Evolutionary conservation across 2,113 vertebrate species (phyloP), one percentile per base, ranked within the genome.

Genomic region (Zosterops japonicus): DNA sequence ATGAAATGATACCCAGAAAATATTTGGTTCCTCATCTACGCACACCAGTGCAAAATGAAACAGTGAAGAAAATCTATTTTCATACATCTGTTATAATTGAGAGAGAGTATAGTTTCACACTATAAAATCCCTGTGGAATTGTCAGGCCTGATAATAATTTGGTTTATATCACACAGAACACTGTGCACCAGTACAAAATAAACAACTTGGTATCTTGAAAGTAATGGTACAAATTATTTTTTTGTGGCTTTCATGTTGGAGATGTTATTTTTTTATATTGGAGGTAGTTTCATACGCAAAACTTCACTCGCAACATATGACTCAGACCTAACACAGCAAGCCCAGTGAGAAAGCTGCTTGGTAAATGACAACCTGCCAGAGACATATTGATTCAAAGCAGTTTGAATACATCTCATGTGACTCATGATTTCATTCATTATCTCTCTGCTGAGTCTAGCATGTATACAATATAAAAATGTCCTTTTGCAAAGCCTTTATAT

Each of bases 301-400:
- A 90, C n/a, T 92, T 97, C 88, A 94, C 93, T 83, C 83, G 76
- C 95, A 96, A 85, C 23, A 91, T 81, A 87, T 97, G 90, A 97
- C 56, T 97, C 96, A 97, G 93, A 96, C 68, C 69, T 90, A 79
- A 93, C 42, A 96, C 93, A 96, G 83, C 65, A 94, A 77, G 16
- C 72, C 87, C 76, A 69, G 46, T 65, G 87, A 87, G 77, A 79
- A 95, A 80, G 65, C 61, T 93, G 68, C 50, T 76, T 88, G 79
- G 68, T 87, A 70, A 70, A 69, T 17, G 55, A 65, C 15, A 5
- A 89, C 35, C 71, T 88, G 63, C 33, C 69, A 86, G 59, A 63
- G 35, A 41, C 27, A 46, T 61, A 41, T 12, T 77, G 75, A 46
- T 75, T 79, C 75, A 91, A 80, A 63, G 36, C n/a, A 46, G 47